Base-by-base conservation (phyloP, 2,797 vertebrate genomes). In the Fratercula arctica region DNA sequence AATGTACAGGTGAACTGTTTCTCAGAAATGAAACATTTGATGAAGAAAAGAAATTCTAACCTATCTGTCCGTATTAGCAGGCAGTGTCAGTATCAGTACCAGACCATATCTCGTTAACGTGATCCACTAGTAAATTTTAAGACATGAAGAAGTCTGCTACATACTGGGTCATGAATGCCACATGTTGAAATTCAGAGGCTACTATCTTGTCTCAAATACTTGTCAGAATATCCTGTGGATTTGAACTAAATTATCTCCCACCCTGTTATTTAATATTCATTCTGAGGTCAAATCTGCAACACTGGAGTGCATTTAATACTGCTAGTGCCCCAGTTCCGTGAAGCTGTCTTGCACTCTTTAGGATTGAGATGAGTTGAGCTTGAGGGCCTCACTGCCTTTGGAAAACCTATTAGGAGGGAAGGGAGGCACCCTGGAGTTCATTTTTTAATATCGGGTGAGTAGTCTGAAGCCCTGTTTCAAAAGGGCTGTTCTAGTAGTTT, bases 231-330 rank as follows among this genome's bases (percentile, higher is more conserved):
- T 60, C 13, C 0, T 3, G 31, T 74, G 21, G 16, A 35, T 84
- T 74, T 77, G 53, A 69, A 35, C 29, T 6, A 48, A 46, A 16
- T 56, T 43, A 28, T 28, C 6, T 80, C 16, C 12, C 11, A 17
- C 3, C 3, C 3, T 54, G 0, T 29, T 82, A 23, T 4, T 74
- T 48, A 61, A 26, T 67, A 28, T 1, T 61, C 11, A 10, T 10
- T 48, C 28, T 79, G 14, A 16, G 4, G 26, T 76, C 16, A 29
- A 4, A 50, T 57, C 37, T 80, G 43, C 21, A 56, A 3, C 10
- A 18, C 10, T 48, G 9, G 29, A 73, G 21, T 84, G 16, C 10
- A 3, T 29, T 23, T 80, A 53, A 46, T 28, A 46, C 26, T 43
- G 20, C 3, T 19, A 78, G 14, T 80, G 17, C 5, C 4, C 4